Evolutionary conservation across 2,113 vertebrate species (phyloP).

Genomic region (Vireo altiloquus): DNA sequence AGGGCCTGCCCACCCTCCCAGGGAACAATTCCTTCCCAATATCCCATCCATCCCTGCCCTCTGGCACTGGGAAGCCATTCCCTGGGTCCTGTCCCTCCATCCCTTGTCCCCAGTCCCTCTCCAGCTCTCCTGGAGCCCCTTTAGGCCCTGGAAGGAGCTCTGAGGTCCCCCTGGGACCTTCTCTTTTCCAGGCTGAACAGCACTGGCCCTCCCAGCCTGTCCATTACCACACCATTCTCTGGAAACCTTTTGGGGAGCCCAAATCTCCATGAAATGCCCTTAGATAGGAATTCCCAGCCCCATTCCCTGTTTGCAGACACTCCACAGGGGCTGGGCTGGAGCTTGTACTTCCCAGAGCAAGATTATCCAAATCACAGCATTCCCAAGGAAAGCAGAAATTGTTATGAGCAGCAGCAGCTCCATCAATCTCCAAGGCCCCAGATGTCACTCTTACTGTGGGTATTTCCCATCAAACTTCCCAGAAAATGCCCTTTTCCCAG

Average conservation of each 20-base stretch:
- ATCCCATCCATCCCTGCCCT: too few relatives aligned
- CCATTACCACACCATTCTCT: not conserved
- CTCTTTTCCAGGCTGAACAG: accelerated
- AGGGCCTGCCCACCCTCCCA: not conserved
- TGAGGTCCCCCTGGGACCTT: not conserved
- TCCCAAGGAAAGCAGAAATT: not conserved
- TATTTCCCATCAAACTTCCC: not conserved
- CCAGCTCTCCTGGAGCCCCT: not conserved
- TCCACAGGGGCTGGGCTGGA: not conserved
- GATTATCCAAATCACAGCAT: not conserved
- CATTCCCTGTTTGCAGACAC: not conserved
- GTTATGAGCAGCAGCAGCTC: not conserved
- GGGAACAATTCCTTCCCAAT: not conserved
- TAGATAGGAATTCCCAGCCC: not conserved
- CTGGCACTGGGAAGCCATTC: too few relatives aligned
- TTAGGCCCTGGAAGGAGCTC: not conserved
- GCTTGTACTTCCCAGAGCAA: not conserved
- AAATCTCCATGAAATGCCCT: not conserved
- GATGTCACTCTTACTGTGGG: not conserved
- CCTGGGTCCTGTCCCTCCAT: not conserved
- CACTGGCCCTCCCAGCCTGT: not conserved
- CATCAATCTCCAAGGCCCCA: not conserved
- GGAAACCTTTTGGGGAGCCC: not conserved
- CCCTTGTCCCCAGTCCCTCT: not conserved
- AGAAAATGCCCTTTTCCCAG: not conserved